Conservation (phyloP, 2,113 vertebrate genomes). For the Chrysemys picta region DNA sequence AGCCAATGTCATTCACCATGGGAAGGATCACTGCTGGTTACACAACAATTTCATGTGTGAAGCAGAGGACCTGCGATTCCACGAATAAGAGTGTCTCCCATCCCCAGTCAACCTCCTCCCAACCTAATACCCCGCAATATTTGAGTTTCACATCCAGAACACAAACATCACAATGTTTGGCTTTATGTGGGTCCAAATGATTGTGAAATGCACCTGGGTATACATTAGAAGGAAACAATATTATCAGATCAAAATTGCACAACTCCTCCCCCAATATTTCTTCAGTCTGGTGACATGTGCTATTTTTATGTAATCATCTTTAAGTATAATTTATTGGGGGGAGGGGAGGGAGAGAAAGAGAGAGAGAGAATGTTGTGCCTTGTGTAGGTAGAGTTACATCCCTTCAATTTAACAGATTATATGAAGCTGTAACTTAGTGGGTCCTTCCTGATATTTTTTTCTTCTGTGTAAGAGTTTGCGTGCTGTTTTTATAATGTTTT, state of each 20-base stretch:
- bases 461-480: constrained; percentile 81
- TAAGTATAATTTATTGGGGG: background rate
- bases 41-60: background rate
- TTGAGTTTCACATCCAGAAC: constrained; percentile 7
- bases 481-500: constrained; percentile 92
- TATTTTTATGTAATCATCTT: background rate
- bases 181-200: background rate
- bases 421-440: constrained; percentile 31
- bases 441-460: constrained; percentile 63
- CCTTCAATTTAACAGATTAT: constrained; percentile 47
- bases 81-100: background rate
- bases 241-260: constrained; percentile 2
- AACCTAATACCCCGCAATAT: background rate
- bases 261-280: background rate
- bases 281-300: constrained; percentile 4
- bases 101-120: background rate
- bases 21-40: background rate
- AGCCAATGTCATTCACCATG: background rate
- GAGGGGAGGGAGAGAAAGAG: too few species aligned
- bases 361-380: background rate
- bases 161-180: background rate
- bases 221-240: constrained; percentile 31
- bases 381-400: background rate
- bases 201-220: background rate
- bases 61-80: background rate